phyloP scores from a whole-genome alignment of 2,113 vertebrate genomes.

The Taurulus bubalis region DNA sequence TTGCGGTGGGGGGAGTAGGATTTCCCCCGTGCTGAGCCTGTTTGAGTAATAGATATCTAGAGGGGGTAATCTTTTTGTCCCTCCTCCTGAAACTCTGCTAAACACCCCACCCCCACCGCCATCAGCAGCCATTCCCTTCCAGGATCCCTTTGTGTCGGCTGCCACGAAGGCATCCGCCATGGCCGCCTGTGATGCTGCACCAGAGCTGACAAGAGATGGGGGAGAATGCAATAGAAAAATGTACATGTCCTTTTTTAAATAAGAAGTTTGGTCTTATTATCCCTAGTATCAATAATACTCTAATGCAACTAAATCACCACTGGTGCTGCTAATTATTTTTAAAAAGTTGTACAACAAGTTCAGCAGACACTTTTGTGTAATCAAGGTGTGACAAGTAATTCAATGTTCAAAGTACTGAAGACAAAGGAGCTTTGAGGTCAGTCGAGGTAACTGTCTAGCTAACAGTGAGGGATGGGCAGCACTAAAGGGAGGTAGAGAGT shows the following conservation, averaged over 20 bases:
- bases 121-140: conserved; percentile 39
- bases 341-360: conserved; percentile 7
- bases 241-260: not conserved
- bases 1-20: conserved; percentile 39
- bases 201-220: not conserved
- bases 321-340: not conserved
- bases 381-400: not conserved
- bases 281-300: too few species aligned
- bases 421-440: not conserved
- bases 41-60: conserved; percentile 64
- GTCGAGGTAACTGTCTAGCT: not conserved
- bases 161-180: conserved; percentile 36
- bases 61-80: conserved; percentile 63
- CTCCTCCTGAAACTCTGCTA: conserved; percentile 50
- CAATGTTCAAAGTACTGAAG: not conserved
- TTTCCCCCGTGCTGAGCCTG: conserved; percentile 17
- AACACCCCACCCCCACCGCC: conserved; percentile 56
- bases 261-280: not conserved
- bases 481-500: not conserved
- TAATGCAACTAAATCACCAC: not conserved
- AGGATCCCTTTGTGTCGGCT: conserved; percentile 70
- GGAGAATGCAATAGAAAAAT: not conserved
- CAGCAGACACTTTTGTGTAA: not conserved
- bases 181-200: conserved; percentile 32
- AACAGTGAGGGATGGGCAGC: not conserved